Evolutionary conservation across 2,797 vertebrate species (phyloP).

Genomic region (Sarcophilus harrisii): DNA sequence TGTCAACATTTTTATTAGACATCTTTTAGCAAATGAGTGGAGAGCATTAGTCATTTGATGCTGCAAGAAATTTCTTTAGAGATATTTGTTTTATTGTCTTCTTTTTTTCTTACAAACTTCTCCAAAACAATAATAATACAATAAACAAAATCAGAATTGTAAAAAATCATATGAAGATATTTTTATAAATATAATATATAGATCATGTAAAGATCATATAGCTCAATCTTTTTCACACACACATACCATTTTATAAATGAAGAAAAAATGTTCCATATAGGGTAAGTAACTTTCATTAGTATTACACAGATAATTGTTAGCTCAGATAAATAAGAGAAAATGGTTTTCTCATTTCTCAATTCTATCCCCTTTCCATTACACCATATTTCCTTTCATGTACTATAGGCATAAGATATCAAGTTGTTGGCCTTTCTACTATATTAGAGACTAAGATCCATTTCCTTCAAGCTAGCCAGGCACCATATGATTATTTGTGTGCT

Average conservation of each 20-base stretch:
- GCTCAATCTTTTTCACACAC: not conserved
- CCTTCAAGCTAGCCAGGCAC: not conserved
- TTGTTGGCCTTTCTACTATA: not conserved
- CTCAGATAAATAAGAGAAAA: not conserved
- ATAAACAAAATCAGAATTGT: not conserved
- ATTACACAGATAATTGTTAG: not conserved
- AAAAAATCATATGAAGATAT: not conserved
- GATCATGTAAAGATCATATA: not conserved
- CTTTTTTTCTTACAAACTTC: not conserved
- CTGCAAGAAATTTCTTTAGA: not conserved
- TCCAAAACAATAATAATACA: not conserved
- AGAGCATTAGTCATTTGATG: not conserved
- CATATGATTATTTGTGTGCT: constrained; percentile 4
- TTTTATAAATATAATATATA: no score
- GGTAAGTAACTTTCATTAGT: not conserved
- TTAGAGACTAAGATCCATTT: not conserved
- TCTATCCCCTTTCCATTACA: not conserved
- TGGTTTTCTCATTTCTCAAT: not conserved
- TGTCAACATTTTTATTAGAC: not conserved
- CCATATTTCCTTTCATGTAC: not conserved
- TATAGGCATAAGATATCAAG: not conserved
- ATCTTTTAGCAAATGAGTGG: not conserved
- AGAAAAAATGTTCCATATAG: not conserved
- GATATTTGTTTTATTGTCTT: not conserved
- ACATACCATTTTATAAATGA: not conserved